Evolutionary conservation across 2,113 vertebrate genomes (phyloP).

Genomic region (Notarius quadriscutis): DNA sequence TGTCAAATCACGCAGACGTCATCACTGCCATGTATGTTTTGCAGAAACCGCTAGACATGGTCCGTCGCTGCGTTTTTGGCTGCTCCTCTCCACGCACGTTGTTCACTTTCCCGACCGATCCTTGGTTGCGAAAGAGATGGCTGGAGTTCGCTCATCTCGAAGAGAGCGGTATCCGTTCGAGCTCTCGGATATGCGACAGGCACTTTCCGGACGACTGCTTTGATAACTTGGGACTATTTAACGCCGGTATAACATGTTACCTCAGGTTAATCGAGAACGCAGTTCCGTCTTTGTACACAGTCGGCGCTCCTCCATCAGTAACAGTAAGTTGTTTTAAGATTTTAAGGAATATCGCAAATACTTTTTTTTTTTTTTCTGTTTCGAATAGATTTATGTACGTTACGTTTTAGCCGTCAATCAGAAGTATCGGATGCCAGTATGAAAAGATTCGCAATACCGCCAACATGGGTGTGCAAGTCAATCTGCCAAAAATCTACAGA

Average conservation of each 20-base stretch:
- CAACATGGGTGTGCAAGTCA: not conserved
- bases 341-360: not conserved
- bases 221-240: slow-evolving; percentile 8
- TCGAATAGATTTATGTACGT: not conserved
- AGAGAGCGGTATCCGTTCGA: slow-evolving; percentile 8
- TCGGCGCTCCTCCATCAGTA: not conserved
- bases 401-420: not conserved
- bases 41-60: not conserved
- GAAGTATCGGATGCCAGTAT: slow-evolving; percentile 9
- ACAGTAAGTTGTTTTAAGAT: not conserved
- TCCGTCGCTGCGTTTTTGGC: slow-evolving; percentile 16
- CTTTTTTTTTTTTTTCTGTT: not conserved
- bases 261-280: slow-evolving; percentile 18
- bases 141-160: slow-evolving; percentile 14
- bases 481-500: not conserved
- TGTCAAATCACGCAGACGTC: not conserved
- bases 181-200: slow-evolving; percentile 6
- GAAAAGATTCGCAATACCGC: not conserved
- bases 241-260: slow-evolving; percentile 8
- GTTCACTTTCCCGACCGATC: slow-evolving; percentile 9
- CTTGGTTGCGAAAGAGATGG: slow-evolving; percentile 14
- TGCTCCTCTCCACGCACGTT: slow-evolving; percentile 12
- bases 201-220: slow-evolving; percentile 4
- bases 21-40: not conserved
- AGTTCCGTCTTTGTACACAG: not conserved